Conservation (phyloP, 2,797 vertebrate species). For the Crenichthys baileyi region DNA sequence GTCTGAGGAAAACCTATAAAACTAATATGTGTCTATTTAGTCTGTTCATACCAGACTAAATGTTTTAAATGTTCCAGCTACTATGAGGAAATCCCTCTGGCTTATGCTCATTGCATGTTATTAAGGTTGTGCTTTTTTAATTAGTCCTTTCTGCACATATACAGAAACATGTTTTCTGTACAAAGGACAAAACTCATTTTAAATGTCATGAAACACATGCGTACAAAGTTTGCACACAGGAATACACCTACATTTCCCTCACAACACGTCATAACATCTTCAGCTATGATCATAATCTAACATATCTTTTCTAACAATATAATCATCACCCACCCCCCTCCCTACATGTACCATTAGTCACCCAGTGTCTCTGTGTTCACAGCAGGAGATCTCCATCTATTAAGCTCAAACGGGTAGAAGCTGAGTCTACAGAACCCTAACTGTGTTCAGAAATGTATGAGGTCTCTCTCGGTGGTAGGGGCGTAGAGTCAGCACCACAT, state of each 20-base stretch:
- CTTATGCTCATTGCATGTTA: constrained; percentile 64
- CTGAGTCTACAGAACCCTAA: constrained; percentile 49
- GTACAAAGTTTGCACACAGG: constrained; percentile 2
- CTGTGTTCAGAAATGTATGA: constrained; percentile 55
- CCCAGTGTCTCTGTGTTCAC: constrained; percentile 67
- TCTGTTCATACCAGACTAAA: constrained; percentile 18
- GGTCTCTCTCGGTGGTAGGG: constrained; percentile 56
- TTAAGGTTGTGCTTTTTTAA: constrained; percentile 31
- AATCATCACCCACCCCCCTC: constrained; percentile 46
- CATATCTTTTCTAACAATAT: constrained; percentile 47
- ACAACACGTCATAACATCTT: constrained; percentile 47
- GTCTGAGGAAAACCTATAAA: constrained; percentile 2
- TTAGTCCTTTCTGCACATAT: constrained; percentile 4
- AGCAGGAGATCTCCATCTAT: constrained; percentile 69
- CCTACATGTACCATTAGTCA: constrained; percentile 71
- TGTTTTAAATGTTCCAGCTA: constrained; percentile 35
- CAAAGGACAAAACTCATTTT: constrained; percentile 9
- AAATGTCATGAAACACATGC: constrained; percentile 15
- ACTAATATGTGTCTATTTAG: constrained; percentile 20
- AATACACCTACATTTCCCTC: constrained; percentile 24
- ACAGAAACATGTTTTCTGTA: constrained; percentile 17
- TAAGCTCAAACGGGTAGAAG: constrained; percentile 63
- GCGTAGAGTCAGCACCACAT: constrained; percentile 54
- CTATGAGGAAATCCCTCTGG: constrained; percentile 53
- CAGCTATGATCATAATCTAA: constrained; percentile 58